Conservation (phyloP, 2,797 vertebrate species). For the Dendrocincla fuliginosa region DNA sequence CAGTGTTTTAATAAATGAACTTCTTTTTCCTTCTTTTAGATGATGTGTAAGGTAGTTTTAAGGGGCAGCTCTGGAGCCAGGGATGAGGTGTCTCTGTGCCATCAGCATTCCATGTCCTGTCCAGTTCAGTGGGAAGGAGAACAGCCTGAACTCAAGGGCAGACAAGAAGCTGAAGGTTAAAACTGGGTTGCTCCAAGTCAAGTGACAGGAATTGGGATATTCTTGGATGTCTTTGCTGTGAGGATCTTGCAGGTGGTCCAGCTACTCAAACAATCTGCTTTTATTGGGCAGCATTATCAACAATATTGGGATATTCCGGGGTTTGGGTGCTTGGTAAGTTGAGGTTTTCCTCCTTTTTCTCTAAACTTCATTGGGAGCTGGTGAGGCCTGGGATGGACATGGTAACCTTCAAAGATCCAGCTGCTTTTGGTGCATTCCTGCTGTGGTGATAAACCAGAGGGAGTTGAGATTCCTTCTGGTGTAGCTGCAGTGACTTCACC, state of each 20-base stretch:
- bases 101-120: not conserved
- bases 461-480: not conserved
- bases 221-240: not conserved
- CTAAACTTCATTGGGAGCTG: not conserved
- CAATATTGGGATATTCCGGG: not conserved
- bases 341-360: not conserved
- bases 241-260: not conserved
- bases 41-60: too few species aligned
- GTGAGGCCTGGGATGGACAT: not conserved
- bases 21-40: not conserved
- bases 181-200: not conserved
- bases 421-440: too few species aligned
- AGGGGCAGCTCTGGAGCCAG: not conserved
- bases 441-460: not conserved
- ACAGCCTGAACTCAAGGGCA: not conserved
- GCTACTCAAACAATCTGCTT: not conserved
- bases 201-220: not conserved
- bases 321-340: not conserved
- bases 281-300: not conserved
- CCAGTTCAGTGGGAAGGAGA: not conserved
- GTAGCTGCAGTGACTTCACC: not conserved
- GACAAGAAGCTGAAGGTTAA: not conserved
- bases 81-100: not conserved
- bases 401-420: not conserved
- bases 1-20: not conserved